Evolutionary conservation across 2,797 vertebrate species (phyloP).

Genomic region (Lycodopsis pacificus): DNA sequence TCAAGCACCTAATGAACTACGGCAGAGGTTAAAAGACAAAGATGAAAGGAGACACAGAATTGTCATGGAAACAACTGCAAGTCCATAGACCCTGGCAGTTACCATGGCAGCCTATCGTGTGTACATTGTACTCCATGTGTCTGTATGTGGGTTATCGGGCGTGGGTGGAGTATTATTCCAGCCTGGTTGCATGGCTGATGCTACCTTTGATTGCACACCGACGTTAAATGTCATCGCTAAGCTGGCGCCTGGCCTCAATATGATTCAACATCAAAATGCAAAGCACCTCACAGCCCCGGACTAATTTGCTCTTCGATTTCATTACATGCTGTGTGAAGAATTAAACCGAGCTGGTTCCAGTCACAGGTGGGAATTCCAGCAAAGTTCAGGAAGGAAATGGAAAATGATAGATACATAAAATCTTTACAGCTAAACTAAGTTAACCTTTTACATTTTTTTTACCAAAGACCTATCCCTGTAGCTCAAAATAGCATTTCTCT

Average conservation of each 20-base stretch:
- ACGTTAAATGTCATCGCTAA: constrained; percentile 61
- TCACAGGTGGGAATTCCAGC: background rate
- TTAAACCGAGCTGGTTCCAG: constrained; percentile 18
- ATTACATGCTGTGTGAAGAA: constrained; percentile 59
- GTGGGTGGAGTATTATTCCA: constrained; percentile 70
- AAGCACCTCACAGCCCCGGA: constrained; percentile 27
- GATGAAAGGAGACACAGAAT: constrained; percentile 52
- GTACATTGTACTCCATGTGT: constrained; percentile 67
- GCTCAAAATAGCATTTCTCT: background rate
- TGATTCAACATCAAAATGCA: constrained; percentile 49
- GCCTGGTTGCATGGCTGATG: constrained; percentile 55
- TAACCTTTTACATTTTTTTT: background rate
- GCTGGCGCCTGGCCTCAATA: constrained; percentile 39
- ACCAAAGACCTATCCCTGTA: background rate
- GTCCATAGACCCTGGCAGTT: constrained; percentile 66
- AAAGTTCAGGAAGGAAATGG: background rate
- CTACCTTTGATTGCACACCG: constrained; percentile 65
- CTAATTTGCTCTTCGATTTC: constrained; percentile 35
- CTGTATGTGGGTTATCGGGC: constrained; percentile 63
- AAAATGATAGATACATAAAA: background rate
- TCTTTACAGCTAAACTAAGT: background rate
- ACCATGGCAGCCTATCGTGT: constrained; percentile 75
- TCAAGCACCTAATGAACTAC: constrained; percentile 46
- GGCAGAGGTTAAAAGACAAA: constrained; percentile 55
- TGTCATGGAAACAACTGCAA: constrained; percentile 69